Evolutionary conservation across 2,797 vertebrate genomes (phyloP).

Genomic region (Oophaga sylvatica): DNA sequence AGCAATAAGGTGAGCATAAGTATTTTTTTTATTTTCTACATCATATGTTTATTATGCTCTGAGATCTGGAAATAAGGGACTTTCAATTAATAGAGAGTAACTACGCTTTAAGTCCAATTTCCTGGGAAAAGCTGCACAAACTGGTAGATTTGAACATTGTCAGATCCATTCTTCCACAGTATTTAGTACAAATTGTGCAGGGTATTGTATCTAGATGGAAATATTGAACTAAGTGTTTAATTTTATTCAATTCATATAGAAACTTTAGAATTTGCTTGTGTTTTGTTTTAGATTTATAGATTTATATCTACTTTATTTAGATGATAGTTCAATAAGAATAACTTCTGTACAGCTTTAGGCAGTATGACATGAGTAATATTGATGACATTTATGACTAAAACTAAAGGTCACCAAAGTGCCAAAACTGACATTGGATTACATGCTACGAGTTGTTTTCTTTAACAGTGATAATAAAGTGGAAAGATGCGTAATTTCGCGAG

Average conservation of each 20-base stretch:
- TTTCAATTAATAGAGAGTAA: too few relatives aligned
- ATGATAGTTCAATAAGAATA: background rate
- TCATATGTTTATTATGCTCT: too few relatives aligned
- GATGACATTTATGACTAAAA: background rate
- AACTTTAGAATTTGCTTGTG: background rate
- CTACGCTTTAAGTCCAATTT: too few relatives aligned
- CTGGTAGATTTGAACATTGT: too few relatives aligned
- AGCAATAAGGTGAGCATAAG: too few relatives aligned
- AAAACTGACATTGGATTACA: background rate
- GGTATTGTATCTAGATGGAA: too few relatives aligned
- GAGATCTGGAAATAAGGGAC: too few relatives aligned
- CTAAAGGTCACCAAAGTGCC: background rate
- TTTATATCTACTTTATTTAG: background rate
- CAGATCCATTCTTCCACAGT: too few relatives aligned
- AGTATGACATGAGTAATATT: background rate
- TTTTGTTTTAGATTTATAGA: background rate
- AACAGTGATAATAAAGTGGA: slow-evolving; percentile 47
- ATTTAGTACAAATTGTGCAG: too few relatives aligned
- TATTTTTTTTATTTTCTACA: too few relatives aligned
- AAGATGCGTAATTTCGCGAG: slow-evolving; percentile 44
- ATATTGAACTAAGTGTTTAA: too few relatives aligned
- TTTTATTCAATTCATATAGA: background rate
- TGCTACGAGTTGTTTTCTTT: background rate
- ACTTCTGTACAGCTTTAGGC: background rate
- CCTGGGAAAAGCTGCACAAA: too few relatives aligned